These are phyloP conservation scores for Epizoanthus rinbou DNA, from an alignment of 92 coral and sea anemone species.

Conservation along the genomic window DNA sequence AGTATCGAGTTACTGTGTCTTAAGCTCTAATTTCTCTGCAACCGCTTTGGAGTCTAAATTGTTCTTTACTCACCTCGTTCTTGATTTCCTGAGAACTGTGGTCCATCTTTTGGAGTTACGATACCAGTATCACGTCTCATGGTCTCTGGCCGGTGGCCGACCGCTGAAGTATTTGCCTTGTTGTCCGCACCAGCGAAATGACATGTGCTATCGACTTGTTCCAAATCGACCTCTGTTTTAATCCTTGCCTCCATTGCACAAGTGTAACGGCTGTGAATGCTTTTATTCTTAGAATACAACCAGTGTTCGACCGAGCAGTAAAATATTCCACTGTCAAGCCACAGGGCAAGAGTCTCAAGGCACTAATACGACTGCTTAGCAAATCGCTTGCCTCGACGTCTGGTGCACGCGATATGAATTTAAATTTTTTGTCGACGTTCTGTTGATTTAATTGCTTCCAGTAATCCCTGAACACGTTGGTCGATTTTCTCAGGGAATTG, in stretches of 20 bases:
- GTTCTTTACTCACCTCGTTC: constrained; percentile 16
- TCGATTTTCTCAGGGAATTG: background rate
- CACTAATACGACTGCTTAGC: constrained; percentile 50
- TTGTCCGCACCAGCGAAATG: constrained; percentile 21
- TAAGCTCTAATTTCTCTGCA: background rate
- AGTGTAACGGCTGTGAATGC: background rate
- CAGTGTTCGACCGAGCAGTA: constrained; percentile 26
- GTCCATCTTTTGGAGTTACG: background rate
- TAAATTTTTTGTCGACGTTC: background rate
- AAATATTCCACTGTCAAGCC: constrained; percentile 39
- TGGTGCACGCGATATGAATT: constrained; percentile 37
- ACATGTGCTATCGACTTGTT: constrained; percentile 18
- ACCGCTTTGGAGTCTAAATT: constrained; percentile 10
- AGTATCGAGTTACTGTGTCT: background rate
- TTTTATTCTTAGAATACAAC: background rate
- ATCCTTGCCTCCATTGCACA: constrained; percentile 24
- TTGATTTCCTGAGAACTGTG: background rate
- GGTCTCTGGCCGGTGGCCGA: constrained; percentile 8
- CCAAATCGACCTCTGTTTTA: constrained; percentile 16
- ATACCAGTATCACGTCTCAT: constrained; percentile 13
- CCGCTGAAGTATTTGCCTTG: constrained; percentile 5
- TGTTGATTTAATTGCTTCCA: background rate
- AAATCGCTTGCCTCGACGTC: constrained; percentile 44
- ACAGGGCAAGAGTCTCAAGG: constrained; percentile 37
- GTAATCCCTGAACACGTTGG: background rate